These are phyloP conservation scores for Speoplatyrhinus poulsoni DNA, from an alignment of 2,113 vertebrate species.

Conservation along the genomic window DNA sequence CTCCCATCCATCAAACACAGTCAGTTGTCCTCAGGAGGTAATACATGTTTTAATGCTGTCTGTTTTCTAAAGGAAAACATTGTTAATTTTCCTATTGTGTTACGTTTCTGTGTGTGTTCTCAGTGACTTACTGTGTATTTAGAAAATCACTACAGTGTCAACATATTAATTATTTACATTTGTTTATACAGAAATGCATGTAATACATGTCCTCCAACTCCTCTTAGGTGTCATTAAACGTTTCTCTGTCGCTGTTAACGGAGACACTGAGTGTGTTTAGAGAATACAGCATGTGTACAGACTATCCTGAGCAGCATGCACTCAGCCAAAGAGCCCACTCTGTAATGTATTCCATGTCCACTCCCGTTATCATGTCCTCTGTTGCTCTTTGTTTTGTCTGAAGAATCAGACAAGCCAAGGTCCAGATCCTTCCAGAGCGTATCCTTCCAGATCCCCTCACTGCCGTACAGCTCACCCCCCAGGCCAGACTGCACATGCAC, in stretches of 20 bases:
- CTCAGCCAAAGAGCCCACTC: conserved; percentile 4
- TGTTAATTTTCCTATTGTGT: no score
- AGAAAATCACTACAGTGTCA: no score
- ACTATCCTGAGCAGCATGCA: not conserved
- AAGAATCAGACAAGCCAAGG: conserved; percentile 94
- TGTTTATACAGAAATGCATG: no score
- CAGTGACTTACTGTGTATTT: no score
- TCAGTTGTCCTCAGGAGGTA: not conserved
- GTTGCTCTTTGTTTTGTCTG: not conserved
- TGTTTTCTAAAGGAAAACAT: no score
- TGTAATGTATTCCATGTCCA: conserved; percentile 37
- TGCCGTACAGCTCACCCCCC: conserved; percentile 84
- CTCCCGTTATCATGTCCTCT: conserved; percentile 4
- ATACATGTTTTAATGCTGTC: no score
- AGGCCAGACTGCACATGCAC: conserved; percentile 79
- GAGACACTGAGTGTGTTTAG: no score
- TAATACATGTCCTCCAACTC: no score
- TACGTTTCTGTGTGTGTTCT: no score
- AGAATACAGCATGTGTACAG: not conserved
- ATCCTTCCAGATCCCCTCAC: conserved; percentile 89
- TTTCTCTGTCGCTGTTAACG: no score
- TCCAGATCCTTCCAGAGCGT: conserved; percentile 93
- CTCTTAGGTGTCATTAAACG: no score
- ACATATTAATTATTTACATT: no score
- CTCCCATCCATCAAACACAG: not conserved